Evolutionary conservation across 2,797 vertebrate species (phyloP), one percentile per base, ranked within the genome.

Genomic region (Brotula barbata): DNA sequence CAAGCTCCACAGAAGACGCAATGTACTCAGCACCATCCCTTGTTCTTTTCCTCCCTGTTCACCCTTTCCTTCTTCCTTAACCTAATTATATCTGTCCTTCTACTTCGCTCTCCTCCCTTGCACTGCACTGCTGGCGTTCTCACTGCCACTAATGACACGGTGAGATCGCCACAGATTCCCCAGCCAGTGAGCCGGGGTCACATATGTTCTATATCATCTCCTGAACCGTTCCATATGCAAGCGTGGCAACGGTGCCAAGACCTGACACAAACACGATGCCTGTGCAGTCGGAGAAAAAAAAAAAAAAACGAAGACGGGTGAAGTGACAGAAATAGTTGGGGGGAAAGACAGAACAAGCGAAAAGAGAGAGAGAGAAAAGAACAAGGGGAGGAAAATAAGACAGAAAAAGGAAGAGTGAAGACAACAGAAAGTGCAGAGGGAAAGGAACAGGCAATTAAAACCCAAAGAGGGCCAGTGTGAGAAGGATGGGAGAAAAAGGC

Each of bases 151-250:
- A 89, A 86, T 89, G 80, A 84, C 84, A 89, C 47, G 67, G 75
- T 85, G 80, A 75, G 75, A 78, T 80, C 73, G 73, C 83, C 71
- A 52, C 77, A 70, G 77, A 81, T 85, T 85, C 78, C 80, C 72
- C 71, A 75, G 78, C 75, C 83, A 80, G 77, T 22, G 68, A 75
- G 75, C 71, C 62, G 37, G 74, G 76, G 81, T 88, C 86, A 85
- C 87, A 90, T 89, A 88, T 89, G 88, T 82, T 88, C 80, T 77
- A 83, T 88, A 91, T 90, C 86, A 86, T 84, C 81, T 80, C 69
- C 80, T 87, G 87, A 91, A 80, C 84, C 78, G 77, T 88, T 91
- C 89, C 90, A 90, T 87, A 87, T 91, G 90, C 82, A 81, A 61
- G 75, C 17, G 60, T 77, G 78, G 82, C 72, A 77, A 77, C 68